phyloP scores from a whole-genome alignment of 92 coral and sea anemone genomes.

The Epizoanthus illoricatus region DNA sequence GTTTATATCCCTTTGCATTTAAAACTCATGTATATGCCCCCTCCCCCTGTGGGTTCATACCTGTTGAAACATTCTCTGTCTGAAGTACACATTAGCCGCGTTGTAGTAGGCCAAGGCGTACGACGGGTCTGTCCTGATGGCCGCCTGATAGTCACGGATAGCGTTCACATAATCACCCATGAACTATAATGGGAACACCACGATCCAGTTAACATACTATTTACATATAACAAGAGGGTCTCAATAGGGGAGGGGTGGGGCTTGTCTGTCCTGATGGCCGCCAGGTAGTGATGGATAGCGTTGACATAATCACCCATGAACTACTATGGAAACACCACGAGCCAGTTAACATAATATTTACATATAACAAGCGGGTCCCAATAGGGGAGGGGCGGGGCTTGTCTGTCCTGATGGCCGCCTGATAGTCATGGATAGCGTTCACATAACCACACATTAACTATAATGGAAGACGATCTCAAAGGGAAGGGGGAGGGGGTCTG shows the following conservation, averaged over 20 bases:
- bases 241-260: background rate
- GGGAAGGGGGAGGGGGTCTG: slow-evolving; percentile 52
- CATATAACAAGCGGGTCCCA: no score
- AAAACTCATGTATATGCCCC: background rate
- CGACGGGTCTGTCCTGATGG: slow-evolving; percentile 83
- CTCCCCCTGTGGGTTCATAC: slow-evolving; percentile 32
- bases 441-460: no score
- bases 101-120: slow-evolving; percentile 94
- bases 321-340: no score
- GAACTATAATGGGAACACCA: slow-evolving; percentile 55
- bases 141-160: slow-evolving; percentile 96
- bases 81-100: slow-evolving; percentile 95
- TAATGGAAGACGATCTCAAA: no score
- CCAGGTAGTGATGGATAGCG: no score
- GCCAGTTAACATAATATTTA: background rate
- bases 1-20: no score
- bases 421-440: no score
- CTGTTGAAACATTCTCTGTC: slow-evolving; percentile 95
- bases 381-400: no score
- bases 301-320: no score
- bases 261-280: no score
- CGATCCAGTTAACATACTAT: background rate
- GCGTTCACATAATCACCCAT: slow-evolving; percentile 97
- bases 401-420: no score
- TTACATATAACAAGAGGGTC: background rate